Percentiles rank a stretch among this genome's conserved stretches.
Evolutionary conservation across 2,888 invertebrate species (phyloP).

Genomic region (Ophonus ardosiacus): DNA sequence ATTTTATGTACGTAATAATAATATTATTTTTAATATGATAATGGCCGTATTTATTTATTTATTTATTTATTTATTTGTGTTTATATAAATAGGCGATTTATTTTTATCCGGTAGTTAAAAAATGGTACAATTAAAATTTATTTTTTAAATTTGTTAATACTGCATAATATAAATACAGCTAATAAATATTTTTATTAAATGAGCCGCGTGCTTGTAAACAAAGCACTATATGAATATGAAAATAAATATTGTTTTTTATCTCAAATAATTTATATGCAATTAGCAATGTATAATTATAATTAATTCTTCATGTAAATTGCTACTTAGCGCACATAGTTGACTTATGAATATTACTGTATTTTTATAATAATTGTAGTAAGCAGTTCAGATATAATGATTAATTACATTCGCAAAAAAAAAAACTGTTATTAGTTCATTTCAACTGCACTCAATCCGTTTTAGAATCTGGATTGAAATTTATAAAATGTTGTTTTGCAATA

Average conservation of each 20-base stretch:
- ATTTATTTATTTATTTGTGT: background rate
- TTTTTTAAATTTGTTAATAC: background rate
- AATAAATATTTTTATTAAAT: background rate
- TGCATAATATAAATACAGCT: background rate
- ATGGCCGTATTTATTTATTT: background rate
- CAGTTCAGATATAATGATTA: background rate
- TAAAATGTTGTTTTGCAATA: background rate
- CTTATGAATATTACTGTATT: background rate
- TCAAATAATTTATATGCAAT: constrained; percentile 22
- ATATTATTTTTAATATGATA: background rate
- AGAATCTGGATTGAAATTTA: background rate
- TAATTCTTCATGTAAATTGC: constrained; percentile 5
- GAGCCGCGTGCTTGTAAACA: background rate
- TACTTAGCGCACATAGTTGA: background rate
- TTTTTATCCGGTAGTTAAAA: background rate
- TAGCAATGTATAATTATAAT: background rate
- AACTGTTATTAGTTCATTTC: background rate
- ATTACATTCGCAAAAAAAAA: background rate
- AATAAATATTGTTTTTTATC: background rate
- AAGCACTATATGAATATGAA: background rate
- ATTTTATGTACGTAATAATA: background rate
- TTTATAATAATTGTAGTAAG: background rate
- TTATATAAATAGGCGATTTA: background rate
- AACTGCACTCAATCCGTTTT: background rate
- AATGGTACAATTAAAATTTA: background rate